Base-by-base conservation (phyloP, 2,888 invertebrate species). In the Elmis aenea region DNA sequence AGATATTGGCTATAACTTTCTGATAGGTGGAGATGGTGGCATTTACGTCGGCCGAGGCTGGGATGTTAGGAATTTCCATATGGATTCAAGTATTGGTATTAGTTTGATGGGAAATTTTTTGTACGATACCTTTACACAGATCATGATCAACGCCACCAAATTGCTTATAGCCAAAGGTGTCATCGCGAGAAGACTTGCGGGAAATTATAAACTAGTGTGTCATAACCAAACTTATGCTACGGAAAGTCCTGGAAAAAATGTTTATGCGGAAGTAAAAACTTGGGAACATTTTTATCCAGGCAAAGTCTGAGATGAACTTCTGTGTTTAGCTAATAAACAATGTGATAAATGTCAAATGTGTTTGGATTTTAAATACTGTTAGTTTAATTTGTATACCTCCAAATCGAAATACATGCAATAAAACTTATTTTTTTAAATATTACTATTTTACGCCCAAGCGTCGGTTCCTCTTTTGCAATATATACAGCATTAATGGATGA, bases 11-110 rank as follows among this genome's bases (percentile, higher is more conserved):
- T 67, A 66, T 47, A 68, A 64, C 47, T 74, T 72, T 41, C 48
- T 76, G 48, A 67, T 79, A 32, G 76, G 75, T 3, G 70, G 72
- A 18, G 77, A 77, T 59, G 76, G 73, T 4, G 67, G 67, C 41
- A 59, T 74, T 16, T 76, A 74, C 51, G 69, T 70, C 27, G 75
- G 73, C 14, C 64, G 74, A 38, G 74, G 73, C 42, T 75, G 70
- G 74, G 64, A 68, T 38, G 64, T 62, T 22, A 66, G 68, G 28
- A 77, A 76, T 38, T 70, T 73, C 18, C 75, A 75, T 55, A 66
- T 68, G 10, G 56, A 54, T 27, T 64, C 66, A 33, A 66, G 69
- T 25, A 60, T 75, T 39, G 68, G 68, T 2, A 62, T 75, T 21
- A 65, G 67, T 37, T 70, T 74, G 46, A 67, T 74, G 56, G 75